Conservation (phyloP, 2,888 invertebrate genomes). For the Brachynemurus nebulosus region DNA sequence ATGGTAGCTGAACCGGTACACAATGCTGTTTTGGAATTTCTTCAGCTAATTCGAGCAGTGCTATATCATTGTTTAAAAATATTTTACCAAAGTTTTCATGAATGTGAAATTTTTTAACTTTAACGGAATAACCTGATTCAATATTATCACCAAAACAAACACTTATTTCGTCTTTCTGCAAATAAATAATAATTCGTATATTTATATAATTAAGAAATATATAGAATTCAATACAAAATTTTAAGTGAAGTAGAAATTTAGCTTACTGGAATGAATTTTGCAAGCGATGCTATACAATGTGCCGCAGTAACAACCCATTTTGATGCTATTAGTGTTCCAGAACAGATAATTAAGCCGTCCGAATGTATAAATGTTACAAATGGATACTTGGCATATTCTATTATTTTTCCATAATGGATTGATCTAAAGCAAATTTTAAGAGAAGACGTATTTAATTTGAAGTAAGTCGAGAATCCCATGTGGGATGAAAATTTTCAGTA, state of each 20-base stretch:
- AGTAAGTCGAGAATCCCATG: no score
- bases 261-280: no score
- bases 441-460: no score
- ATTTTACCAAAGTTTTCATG: not conserved
- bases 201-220: no score
- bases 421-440: no score
- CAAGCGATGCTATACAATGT: not conserved
- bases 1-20: not conserved
- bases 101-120: not conserved
- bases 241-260: no score
- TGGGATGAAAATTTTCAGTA: no score
- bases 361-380: not conserved
- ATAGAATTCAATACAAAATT: no score
- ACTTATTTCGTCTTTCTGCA: not conserved
- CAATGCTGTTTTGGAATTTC: not conserved
- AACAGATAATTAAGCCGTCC: not conserved
- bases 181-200: not conserved
- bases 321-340: not conserved
- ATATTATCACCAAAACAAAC: not conserved
- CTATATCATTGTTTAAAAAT: not conserved
- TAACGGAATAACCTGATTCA: not conserved
- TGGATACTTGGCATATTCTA: not conserved
- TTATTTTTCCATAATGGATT: not conserved
- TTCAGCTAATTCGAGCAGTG: not conserved
- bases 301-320: not conserved